Base-by-base conservation (phyloP, 2,113 vertebrate genomes). In the Thomomys bottae region DNA sequence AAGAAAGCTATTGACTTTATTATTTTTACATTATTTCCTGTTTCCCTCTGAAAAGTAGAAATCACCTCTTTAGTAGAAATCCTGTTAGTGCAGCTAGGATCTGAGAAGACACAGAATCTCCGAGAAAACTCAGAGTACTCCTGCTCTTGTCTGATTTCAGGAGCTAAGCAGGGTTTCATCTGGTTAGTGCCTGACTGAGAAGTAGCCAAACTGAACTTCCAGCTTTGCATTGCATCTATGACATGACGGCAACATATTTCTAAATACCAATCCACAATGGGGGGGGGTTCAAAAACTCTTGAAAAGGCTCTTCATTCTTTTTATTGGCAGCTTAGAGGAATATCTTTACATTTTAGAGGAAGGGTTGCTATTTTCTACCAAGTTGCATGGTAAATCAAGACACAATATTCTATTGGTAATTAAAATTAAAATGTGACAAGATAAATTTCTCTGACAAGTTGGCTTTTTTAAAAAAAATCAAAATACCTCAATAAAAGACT, bases 351-450 rank as follows among this genome's bases (percentile, higher is more conserved):
- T 28, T 38, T 72, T 61, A 84, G 61, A 94, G n/a, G 8, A 78
- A 12, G 23, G 18, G 9, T 11, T 28, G 5, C 1, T 57, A n/a
- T 45, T 9, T 40, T 82, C 15, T 38, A 38, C 54, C 6, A 72
- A 80, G 26, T 78, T 54, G 63, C 12, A 34, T 34, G 38, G 42
- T 1, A 26, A 84, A 45, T 45, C 77, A 73, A 89, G 81, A 93
- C 18, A 6, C 40, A 68, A 82, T 14, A 57, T 57, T 76, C 10
- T 67, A 17, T 26, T 45, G 26, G 18, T 38, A n/a, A 30, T 28
- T 78, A 40, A 88, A 82, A 77, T 24, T 34, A 54, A 90, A 85
- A 49, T 78, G 88, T 26, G 36, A 86, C n/a, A 85, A 79, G 66
- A 66, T 10, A 70, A 28, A 67, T 81, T 77, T 77, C 8, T 78